Evolutionary conservation across 2,113 vertebrate species (phyloP), one percentile per base, ranked within the genome.

Genomic region (Corythornis madagascariensis): DNA sequence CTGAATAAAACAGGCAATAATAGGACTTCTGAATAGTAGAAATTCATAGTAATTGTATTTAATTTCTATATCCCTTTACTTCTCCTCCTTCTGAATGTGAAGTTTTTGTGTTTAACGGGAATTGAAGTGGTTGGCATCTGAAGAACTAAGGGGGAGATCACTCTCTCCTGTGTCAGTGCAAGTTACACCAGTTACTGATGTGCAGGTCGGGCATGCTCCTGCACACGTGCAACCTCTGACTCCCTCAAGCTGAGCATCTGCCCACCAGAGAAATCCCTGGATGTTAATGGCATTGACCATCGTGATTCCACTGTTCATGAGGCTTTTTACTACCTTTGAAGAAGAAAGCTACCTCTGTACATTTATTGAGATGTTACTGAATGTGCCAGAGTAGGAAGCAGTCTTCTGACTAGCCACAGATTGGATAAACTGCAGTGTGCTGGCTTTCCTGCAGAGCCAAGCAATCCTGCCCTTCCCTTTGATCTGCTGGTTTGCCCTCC

Each of bases 271-370:
- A 87, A 57, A 28, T 74, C 31, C 12, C 42, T 63, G 33, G 33
- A 21, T 26, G 22, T 74, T 18, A 31, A 64, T 77, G 42, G 14
- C 56, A 43, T 33, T 50, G 64, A 50, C 59, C 81, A 47, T 5
- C 0, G 42, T 63, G 57, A 67, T 64, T 81, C 18, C 57, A 11
- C 42, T 69, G 56, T 48, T 86, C 45, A 4, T 25, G 16, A 45
- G 72, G 20, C 33, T 69, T 92, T 88, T 53, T 88, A 48, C 59
- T 79, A 59, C 50, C 72, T 88, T 69, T 29, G 60, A 42, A 65
- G 33, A 43, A n/a, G 67, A 77, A 76, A 73, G 8, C 40, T 69
- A 19, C 35, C 13, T 65, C 31, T 65, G 2, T 52, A 25, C 11
- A 3, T 0, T 1, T 52, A 13, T 18, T 52, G 11, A 67, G 13